Evolutionary conservation across 2,888 invertebrate genomes (phyloP), one percentile per base, ranked within the genome.

Genomic region (Cataglyphis rosenhaueri): DNA sequence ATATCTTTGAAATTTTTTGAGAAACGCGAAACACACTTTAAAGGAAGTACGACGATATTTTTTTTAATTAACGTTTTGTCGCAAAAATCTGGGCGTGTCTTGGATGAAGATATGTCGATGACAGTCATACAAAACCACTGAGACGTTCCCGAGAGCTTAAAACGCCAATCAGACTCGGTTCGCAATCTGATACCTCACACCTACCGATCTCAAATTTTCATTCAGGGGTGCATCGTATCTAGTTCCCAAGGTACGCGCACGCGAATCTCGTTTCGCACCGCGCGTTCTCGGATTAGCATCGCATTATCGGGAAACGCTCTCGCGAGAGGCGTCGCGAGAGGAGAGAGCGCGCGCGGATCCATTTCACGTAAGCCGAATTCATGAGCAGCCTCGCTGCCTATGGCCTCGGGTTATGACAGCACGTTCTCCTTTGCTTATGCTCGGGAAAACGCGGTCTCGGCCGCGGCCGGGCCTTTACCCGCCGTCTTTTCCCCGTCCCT

Each of bases 291-390:
- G 94, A 94, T 94, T 94, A 94, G 94, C 94, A 94, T 94, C 89
- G 92, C 93, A 94, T 94, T 94, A 94, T 90, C 79, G 73, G 79
- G 78, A 84, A 57, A 88, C 84, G 59, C 44, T 59, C 21, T 57
- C 84, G 86, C 75, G 82, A 81, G 78, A 81, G 64, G 59, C 79
- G 48, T 61, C 79, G 81, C 83, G 85, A 74, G 66, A 29, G 35
- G 35, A 35, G 29, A 65, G 52, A 71, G 21, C 55, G 61, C 68
- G 65, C 74, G 44, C 75, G 91, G 94, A 94, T 94, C 94, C 91
- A 94, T 94, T 94, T 94, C 94, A 94, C 92, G 92, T 94, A 94
- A 94, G 94, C 94, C 93, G 92, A 94, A 94, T 94, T 94, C 94
- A 94, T 94, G 93, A 93, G 93, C 35, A 6, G 92, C 85, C 10